Base-by-base conservation (phyloP, 2,888 invertebrate genomes). In the Heliconius cydno region DNA sequence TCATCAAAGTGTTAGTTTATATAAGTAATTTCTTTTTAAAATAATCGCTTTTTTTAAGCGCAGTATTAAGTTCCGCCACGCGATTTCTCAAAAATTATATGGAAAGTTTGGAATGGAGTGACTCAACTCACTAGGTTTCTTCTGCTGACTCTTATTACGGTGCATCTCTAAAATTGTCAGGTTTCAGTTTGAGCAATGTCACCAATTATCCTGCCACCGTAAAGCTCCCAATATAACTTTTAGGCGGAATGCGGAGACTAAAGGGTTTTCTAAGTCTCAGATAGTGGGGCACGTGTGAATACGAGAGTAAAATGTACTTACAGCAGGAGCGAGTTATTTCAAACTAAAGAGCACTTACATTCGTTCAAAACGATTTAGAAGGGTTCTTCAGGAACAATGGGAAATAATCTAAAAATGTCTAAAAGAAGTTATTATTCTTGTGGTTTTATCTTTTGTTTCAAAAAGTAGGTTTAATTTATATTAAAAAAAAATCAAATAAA, bases 261-360 rank as follows among this genome's bases (percentile, higher is more conserved):
- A 19, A 34, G 70, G 12, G 41, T 41, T 70, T 70, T 25, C 70
- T 19, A 70, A 70, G 25, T 25, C 13, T n/a, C 7, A 41, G 38
- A 41, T 46, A 15, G 41, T 25, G 3, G 25, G 41, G 15, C 41
- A 46, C 70, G 70, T 70, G 70, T 46, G 70, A 70, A 46, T 25
- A 70, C n/a, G 15, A 41, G 25, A 70, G 70, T 41, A 46, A 66
- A 75, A 75, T 46, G 75, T 75, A 75, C 75, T 66, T 28, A 34
- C 30, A 38, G 19, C 12, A 52, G 73, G 30, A 52, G 60, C 77
- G 60, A 70, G 73, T 78, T 78, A 78, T 78, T 77, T 71, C 77
- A 65, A 73, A 73, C 73, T 66, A n/a, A 57, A 78, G 67, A 52
- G 78, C 78, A n/a, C 78, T 78, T 28, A 75, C 67, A 46, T 46